Percentiles rank a stretch among this genome's conserved stretches.
phyloP scores from a whole-genome alignment of 2,797 vertebrate species.

The Odontamblyopus rebecca region DNA sequence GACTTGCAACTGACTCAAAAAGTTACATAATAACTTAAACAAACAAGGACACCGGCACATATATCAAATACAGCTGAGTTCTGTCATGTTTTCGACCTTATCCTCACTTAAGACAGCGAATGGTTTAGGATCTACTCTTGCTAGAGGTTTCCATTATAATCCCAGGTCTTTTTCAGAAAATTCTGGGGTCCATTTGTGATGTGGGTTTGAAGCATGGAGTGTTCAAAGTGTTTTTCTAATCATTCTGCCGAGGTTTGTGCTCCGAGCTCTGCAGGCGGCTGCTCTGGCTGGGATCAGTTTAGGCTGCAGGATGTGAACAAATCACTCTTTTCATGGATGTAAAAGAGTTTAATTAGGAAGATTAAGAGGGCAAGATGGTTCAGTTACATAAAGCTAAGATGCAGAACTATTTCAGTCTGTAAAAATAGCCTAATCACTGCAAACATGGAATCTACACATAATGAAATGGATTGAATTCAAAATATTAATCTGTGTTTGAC shows the following conservation, averaged over 20 bases:
- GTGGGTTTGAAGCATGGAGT: not conserved
- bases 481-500: too few relatives aligned
- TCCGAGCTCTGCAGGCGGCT: not conserved
- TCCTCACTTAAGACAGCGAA: not conserved
- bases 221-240: constrained; percentile 33
- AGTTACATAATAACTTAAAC: not conserved
- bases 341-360: not conserved
- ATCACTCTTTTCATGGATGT: not conserved
- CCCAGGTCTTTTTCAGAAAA: constrained; percentile 28
- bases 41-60: not conserved
- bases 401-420: not conserved
- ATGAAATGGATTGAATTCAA: not conserved
- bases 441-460: not conserved
- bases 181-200: constrained; percentile 6
- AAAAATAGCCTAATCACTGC: not conserved
- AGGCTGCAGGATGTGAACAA: not conserved
- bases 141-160: constrained; percentile 41
- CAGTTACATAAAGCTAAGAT: not conserved
- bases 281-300: not conserved
- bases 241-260: constrained; percentile 38
- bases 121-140: constrained; percentile 41
- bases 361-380: not conserved
- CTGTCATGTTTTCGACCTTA: not conserved
- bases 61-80: not conserved
- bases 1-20: too few relatives aligned